Conservation (phyloP, 2,113 vertebrate species). For the Ranitomeya variabilis region DNA sequence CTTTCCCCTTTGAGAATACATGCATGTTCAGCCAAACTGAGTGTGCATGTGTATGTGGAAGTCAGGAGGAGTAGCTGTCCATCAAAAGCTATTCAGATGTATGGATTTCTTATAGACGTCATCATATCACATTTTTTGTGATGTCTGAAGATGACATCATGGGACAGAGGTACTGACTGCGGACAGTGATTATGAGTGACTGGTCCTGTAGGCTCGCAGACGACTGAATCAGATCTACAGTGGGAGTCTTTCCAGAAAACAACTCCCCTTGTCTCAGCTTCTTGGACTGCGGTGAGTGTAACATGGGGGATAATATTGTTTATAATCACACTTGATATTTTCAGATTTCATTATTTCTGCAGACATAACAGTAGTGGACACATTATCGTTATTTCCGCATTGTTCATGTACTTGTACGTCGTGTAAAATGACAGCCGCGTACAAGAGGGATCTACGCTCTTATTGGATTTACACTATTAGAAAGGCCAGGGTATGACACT, state of each 20-base stretch:
- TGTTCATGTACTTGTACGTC: conserved; percentile 20
- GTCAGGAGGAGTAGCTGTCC: too few relatives aligned
- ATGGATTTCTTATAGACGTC: neutral
- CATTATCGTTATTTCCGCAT: conserved; percentile 1
- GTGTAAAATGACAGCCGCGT: conserved; percentile 18
- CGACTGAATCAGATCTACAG: too few relatives aligned
- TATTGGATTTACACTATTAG: conserved; percentile 49
- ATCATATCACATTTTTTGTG: neutral
- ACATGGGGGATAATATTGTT: neutral
- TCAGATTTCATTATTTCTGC: neutral
- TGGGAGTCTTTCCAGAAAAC: too few relatives aligned
- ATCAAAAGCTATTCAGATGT: neutral
- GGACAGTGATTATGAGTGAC: too few relatives aligned
- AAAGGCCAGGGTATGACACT: conserved; percentile 38
- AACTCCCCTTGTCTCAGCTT: neutral
- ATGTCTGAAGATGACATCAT: neutral
- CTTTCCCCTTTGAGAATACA: too few relatives aligned
- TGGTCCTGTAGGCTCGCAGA: too few relatives aligned
- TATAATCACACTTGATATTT: neutral
- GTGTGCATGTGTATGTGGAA: neutral
- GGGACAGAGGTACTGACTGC: neutral
- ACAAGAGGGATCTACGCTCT: conserved; percentile 14
- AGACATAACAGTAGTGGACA: conserved; percentile 11
- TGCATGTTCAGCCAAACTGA: too few relatives aligned
- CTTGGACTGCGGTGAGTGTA: neutral